These are phyloP conservation scores for Drosophila barbarae DNA, from an alignment of 2,888 invertebrate species.

Conservation along the genomic window DNA sequence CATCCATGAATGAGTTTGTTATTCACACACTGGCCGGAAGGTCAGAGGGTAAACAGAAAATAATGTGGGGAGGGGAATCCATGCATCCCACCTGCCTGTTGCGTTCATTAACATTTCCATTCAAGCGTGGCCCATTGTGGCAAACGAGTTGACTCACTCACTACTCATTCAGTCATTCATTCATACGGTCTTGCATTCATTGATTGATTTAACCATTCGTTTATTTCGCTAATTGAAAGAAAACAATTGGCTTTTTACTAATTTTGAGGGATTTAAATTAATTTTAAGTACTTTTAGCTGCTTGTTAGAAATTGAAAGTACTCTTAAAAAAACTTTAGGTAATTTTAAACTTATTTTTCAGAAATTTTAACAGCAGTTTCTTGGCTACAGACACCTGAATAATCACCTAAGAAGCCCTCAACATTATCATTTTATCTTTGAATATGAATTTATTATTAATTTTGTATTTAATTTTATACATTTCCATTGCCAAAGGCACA, in stretches of 20 bases:
- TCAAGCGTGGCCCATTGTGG: constrained; percentile 13
- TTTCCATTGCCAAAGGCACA: constrained; percentile 1
- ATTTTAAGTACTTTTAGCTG: not conserved
- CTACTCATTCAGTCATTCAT: constrained; percentile 1
- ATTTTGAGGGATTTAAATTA: not conserved
- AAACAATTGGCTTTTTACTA: not conserved
- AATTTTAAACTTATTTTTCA: not conserved
- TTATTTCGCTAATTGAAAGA: constrained; percentile 12
- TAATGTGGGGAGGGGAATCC: not conserved
- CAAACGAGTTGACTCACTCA: constrained; percentile 9
- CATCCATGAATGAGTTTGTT: constrained; percentile 2
- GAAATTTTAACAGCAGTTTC: not conserved
- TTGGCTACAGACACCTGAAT: not conserved
- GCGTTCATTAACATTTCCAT: constrained; percentile 31
- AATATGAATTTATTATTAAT: not conserved
- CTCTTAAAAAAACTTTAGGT: not conserved
- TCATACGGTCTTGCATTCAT: constrained; percentile 4
- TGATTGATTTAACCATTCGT: constrained; percentile 17
- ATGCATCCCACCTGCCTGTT: constrained; percentile 3
- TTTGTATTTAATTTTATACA: not conserved
- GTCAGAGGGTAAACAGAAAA: constrained; percentile 6
- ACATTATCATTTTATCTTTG: not conserved
- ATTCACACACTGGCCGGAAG: constrained; percentile 18
- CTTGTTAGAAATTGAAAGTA: not conserved
- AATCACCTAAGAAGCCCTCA: not conserved